These are phyloP conservation scores for Diarsia dahlii DNA, from an alignment of 2,888 invertebrate species.

Conservation along the genomic window DNA sequence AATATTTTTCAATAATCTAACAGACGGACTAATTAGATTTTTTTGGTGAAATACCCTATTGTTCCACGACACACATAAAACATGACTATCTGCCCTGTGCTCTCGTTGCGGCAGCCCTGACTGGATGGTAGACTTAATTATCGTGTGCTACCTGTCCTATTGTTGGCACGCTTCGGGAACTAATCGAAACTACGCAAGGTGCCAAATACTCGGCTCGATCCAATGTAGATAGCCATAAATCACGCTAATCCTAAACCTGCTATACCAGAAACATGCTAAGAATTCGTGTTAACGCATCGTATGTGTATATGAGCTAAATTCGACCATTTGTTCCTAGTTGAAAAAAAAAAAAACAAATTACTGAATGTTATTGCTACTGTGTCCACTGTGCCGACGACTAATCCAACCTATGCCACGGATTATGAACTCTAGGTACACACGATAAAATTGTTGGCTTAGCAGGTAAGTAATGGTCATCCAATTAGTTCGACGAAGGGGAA, in stretches of 20 bases:
- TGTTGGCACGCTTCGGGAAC: neutral
- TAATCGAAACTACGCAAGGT: neutral
- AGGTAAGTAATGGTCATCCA: slow-evolving; percentile 35
- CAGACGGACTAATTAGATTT: too few relatives aligned
- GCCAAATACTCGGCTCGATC: too few relatives aligned
- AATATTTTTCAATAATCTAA: too few relatives aligned
- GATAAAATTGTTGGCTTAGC: slow-evolving; percentile 24
- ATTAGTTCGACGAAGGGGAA: slow-evolving; percentile 28
- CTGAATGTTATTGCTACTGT: neutral
- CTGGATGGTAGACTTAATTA: neutral
- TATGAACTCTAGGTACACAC: slow-evolving; percentile 27
- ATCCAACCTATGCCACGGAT: slow-evolving; percentile 36
- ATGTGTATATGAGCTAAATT: neutral
- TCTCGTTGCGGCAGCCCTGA: neutral
- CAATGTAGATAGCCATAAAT: neutral
- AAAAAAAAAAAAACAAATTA: too few relatives aligned
- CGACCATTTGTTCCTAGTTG: neutral
- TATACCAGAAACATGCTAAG: neutral
- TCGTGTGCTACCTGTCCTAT: neutral
- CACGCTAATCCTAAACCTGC: neutral
- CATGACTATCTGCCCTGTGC: neutral
- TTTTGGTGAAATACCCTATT: too few relatives aligned
- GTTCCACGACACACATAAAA: neutral
- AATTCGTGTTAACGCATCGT: neutral
- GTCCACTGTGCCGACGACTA: slow-evolving; percentile 8